These are phyloP conservation scores for Mus minutoides DNA, from an alignment of 2,797 vertebrate genomes.

Conservation along the genomic window DNA sequence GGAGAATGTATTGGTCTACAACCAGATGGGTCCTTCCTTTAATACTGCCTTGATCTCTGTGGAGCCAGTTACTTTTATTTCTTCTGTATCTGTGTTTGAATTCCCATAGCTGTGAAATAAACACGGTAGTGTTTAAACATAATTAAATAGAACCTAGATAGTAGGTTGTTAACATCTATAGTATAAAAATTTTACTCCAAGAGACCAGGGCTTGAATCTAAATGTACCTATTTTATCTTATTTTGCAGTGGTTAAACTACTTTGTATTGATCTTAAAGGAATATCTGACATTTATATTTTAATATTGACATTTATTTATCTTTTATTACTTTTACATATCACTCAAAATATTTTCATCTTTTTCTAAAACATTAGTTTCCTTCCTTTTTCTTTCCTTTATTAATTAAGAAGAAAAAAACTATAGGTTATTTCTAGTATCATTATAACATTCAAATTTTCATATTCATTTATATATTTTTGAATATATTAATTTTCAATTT, in stretches of 20 bases:
- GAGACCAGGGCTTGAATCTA: neutral
- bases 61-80: neutral
- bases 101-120: neutral
- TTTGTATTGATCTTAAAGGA: neutral
- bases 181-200: neutral
- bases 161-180: neutral
- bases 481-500: neutral
- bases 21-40: neutral
- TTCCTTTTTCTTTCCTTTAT: neutral
- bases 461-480: neutral
- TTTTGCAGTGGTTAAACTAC: neutral
- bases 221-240: neutral
- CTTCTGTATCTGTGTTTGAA: neutral
- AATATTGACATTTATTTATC: neutral
- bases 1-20: neutral
- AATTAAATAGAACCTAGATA: neutral
- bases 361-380: neutral
- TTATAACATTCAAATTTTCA: neutral
- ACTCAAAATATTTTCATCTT: neutral
- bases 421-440: neutral
- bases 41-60: neutral
- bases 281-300: neutral
- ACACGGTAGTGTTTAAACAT: neutral
- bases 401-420: neutral
- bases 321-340: neutral